Evolutionary conservation across 2,797 vertebrate genomes (phyloP), one percentile per base, ranked within the genome.

Genomic region (Molothrus aeneus): DNA sequence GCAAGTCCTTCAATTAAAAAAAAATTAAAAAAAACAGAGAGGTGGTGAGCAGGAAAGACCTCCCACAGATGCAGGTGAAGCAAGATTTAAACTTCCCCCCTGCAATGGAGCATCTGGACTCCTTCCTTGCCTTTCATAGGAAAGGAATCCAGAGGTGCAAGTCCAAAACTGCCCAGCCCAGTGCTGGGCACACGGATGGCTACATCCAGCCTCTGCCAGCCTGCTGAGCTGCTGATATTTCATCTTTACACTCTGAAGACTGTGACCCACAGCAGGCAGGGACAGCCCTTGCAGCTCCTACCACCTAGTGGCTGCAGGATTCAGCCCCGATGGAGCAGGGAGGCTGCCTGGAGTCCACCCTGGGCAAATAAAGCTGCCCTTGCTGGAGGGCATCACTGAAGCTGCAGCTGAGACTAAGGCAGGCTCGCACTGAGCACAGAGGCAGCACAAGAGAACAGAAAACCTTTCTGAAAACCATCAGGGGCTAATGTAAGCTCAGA

Each of bases 271-370:
- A 36, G 3, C 14, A 51, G 20, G 17, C 56, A 82, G 86, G 79
- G 84, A 56, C 80, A 93, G 59, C 22, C 32, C 54, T 95, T 86
- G 96, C 70, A 82, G 65, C 56, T 95, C 74, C 95, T 95, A 97
- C 97, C 97, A 96, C 63, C 96, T 93, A 94, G 95, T 61, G 97
- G 97, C 73, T 88, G 86, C 57, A 74, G 4, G 10, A 31, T 9
- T 60, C 38, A 68, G 25, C 43, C 43, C 47, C 11, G 50, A 8
- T 12, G 36, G 69, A 72, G 60, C 2, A 1, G 63, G 51, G 38
- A 82, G 64, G 64, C 34, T 56, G 28, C 5, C 8, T 20, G 48
- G 42, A 80, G 54, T 48, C 40, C 59, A 88, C 16, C 43, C 10
- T 0, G 20, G 40, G 56, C 28, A 65, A 45, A 54, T 5, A 80